Evolutionary conservation across 1,140 invertebrate species (phyloP).

Genomic region (Psix sp.): DNA sequence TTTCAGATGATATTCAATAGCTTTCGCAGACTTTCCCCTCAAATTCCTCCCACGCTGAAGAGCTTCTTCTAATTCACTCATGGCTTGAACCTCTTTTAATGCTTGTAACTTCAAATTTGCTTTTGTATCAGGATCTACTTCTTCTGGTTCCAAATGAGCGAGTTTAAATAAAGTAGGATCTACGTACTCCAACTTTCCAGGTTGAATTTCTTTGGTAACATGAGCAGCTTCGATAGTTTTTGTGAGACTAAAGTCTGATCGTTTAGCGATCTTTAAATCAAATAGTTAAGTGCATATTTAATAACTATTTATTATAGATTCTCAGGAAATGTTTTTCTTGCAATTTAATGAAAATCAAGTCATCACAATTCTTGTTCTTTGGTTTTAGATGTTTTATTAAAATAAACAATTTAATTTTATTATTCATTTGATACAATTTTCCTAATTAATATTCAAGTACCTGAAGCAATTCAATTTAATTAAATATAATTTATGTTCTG

Average conservation of each 20-base stretch:
- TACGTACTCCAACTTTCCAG: constrained; percentile 77
- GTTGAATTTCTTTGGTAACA: constrained; percentile 81
- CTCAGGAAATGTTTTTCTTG: no score
- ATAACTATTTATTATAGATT: no score
- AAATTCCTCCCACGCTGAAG: constrained; percentile 78
- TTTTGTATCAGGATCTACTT: constrained; percentile 74
- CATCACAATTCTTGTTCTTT: no score
- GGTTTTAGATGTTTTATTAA: no score
- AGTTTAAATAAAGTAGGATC: constrained; percentile 69
- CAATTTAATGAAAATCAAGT: no score
- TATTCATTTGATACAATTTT: no score
- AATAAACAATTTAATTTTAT: no score
- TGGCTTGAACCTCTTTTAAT: constrained; percentile 74
- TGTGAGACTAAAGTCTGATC: constrained; percentile 82
- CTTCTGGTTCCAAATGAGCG: constrained; percentile 65
- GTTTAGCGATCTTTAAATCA: constrained; percentile 79
- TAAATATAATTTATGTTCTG: no score
- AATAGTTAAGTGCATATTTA: no score
- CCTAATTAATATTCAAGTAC: no score
- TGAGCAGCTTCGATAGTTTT: constrained; percentile 82
- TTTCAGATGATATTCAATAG: constrained; percentile 83
- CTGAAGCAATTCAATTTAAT: no score
- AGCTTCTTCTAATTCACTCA: constrained; percentile 69
- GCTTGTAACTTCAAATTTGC: constrained; percentile 73
- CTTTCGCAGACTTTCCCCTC: constrained; percentile 84